Percentiles rank a stretch among this genome's conserved stretches.
Conservation (phyloP, 2,113 vertebrate species). For the Cervus canadensis region DNA sequence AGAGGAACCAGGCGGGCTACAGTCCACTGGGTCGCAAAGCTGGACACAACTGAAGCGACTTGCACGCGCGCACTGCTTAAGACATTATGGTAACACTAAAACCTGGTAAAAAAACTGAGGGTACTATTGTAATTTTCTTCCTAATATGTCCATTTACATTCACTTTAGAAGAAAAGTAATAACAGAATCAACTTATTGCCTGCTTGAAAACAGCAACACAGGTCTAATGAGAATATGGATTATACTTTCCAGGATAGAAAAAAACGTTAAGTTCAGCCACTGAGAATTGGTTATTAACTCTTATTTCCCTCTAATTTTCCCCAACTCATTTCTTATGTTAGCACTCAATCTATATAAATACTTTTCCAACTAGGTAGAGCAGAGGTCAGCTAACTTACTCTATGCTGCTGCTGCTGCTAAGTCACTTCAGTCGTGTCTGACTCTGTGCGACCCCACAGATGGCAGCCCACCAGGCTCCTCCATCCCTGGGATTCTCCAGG, state of each 20-base stretch:
- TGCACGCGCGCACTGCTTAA: not conserved
- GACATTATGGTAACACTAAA: not conserved
- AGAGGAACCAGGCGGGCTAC: not conserved
- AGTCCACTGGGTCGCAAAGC: not conserved
- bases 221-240: not conserved
- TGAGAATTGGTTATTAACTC: not conserved
- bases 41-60: not conserved
- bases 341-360: not conserved
- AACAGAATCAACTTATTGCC: not conserved
- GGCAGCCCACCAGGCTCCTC: not conserved
- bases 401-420: not conserved
- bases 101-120: not conserved
- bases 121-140: not conserved
- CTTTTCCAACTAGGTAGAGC: not conserved
- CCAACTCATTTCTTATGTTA: not conserved
- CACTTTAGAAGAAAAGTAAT: not conserved
- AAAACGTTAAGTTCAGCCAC: not conserved
- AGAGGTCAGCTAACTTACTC: not conserved
- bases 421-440: not conserved
- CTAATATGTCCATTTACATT: not conserved
- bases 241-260: not conserved
- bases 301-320: not conserved
- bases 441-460: not conserved
- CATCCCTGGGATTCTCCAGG: not conserved
- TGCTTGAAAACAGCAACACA: not conserved